phyloP scores from a whole-genome alignment of 2,113 vertebrate genomes.

The Loxodonta africana region DNA sequence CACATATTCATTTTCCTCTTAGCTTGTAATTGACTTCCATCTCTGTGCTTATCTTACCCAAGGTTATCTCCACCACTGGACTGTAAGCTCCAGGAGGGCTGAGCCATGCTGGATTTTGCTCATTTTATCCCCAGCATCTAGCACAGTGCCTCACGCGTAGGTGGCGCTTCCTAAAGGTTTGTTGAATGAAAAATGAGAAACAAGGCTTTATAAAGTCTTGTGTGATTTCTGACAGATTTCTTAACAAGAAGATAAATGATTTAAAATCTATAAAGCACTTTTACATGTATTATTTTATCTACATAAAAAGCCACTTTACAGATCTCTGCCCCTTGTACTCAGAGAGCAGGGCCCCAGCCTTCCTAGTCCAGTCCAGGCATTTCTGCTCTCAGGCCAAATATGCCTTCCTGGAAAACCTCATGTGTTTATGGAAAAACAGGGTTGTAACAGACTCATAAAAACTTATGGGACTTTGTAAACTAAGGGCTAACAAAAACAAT shows the following conservation, averaged over 20 bases:
- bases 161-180: background rate
- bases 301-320: background rate
- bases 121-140: conserved; percentile 1
- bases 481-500: background rate
- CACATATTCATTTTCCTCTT: background rate
- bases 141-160: background rate
- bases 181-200: background rate
- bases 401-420: background rate
- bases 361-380: background rate
- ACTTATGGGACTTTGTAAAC: background rate
- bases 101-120: background rate
- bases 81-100: background rate
- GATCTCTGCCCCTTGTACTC: background rate
- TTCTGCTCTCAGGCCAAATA: background rate
- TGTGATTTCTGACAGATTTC: background rate
- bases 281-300: background rate
- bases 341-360: background rate
- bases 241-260: background rate
- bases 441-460: background rate
- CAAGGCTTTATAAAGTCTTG: background rate
- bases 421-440: background rate
- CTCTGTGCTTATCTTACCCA: background rate
- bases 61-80: background rate
- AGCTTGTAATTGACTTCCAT: background rate
- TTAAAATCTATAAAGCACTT: conserved; percentile 13